Evolutionary conservation across 1,140 invertebrate genomes (phyloP), one percentile per base, ranked within the genome.

Genomic region (Drosophila rhopaloa): DNA sequence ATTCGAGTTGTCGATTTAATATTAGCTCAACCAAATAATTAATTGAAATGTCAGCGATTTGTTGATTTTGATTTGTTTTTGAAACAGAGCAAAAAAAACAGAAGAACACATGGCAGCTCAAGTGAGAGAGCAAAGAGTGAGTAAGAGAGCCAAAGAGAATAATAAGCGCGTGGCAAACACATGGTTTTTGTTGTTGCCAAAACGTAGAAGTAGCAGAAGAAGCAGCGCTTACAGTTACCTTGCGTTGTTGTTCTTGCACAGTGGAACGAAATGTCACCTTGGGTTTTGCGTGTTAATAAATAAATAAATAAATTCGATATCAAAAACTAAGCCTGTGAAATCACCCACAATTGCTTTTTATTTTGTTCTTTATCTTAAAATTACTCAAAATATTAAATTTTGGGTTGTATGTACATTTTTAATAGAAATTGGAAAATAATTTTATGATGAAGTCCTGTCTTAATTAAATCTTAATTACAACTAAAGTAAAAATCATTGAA

Each of bases 121-220:
- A 19, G 24, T 16, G 29, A 68, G 47, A 68, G 57, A 68, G 57
- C 1, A 13, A 24, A 27, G 16, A 38, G 51, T 71, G 50, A 44
- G 41, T 19, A 27, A 40, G 61, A 75, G 55, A 63, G 75, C 29
- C 14, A 29, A 61, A 76, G 61, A 71, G 74, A 35, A 74, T 24
- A 51, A 46, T 47, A 76, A 88, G 84, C 83, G 83, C 83, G 83
- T 88, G 83, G 79, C 83, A 88, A 88, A 88, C 83, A 88, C 83
- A 88, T 88, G 83, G 83, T 88, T 88, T 86, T 88, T 88, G 83
- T 88, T 88, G 88, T 88, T 88, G 84, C 72, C 79, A 73, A 88
- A 88, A 67, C 56, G 35, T 24, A 62, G 61, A 76, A 51, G 50
- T 40, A 63, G 59, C 37, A 79, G 66, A 47, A 62, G 48, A 65